Percentiles rank a stretch among this genome's conserved stretches.
Evolutionary conservation across 2,113 vertebrate genomes (phyloP).

Genomic region (Sisor rabdophorus): DNA sequence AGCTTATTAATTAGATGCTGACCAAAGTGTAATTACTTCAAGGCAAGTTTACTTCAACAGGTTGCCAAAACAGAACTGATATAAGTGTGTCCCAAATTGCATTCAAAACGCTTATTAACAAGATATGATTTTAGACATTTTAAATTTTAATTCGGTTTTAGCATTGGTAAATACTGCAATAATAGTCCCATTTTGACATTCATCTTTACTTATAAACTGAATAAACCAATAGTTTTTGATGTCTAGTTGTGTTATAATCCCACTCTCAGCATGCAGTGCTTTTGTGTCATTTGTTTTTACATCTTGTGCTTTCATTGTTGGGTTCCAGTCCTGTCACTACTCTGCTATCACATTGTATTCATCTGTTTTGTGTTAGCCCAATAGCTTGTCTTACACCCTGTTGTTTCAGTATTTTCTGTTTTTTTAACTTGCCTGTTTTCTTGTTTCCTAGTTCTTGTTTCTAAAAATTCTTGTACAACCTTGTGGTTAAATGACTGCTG

Average conservation of each 20-base stretch:
- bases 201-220: background rate
- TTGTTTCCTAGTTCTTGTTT: background rate
- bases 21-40: slow-evolving; percentile 49
- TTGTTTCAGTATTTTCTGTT: background rate
- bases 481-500: background rate
- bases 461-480: background rate
- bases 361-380: background rate
- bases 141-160: background rate
- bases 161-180: background rate
- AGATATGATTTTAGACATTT: background rate
- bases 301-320: background rate
- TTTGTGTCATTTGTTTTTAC: background rate
- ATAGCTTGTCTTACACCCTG: background rate
- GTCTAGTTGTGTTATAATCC: background rate
- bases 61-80: slow-evolving; percentile 24
- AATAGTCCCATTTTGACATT: background rate
- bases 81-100: slow-evolving; percentile 23
- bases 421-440: background rate
- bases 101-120: slow-evolving; percentile 24
- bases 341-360: background rate
- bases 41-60: slow-evolving; percentile 32
- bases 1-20: slow-evolving; percentile 49
- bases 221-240: background rate
- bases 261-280: background rate
- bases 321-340: background rate